A percentile compares a stretch with the other conserved stretches of the same genome.
These are phyloP conservation scores for Myotis brandtii DNA, from an alignment of 2,113 vertebrate species.

Conservation along the genomic window DNA sequence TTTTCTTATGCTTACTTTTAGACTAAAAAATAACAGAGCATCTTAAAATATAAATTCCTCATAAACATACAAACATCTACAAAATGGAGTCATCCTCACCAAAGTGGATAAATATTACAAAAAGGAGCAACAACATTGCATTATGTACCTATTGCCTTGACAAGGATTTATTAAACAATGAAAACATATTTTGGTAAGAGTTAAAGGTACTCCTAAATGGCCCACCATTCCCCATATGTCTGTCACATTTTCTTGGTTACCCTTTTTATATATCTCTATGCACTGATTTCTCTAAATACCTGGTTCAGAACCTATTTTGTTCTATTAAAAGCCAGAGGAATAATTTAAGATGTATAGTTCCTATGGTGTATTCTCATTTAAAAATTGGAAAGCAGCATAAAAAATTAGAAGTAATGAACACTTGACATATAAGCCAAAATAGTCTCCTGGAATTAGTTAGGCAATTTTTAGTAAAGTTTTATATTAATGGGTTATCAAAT, in stretches of 20 bases:
- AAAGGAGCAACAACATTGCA: not conserved
- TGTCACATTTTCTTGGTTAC: not conserved
- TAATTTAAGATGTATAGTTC: not conserved
- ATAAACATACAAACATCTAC: not conserved
- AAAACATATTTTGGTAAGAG: not conserved
- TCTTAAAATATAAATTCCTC: conserved; percentile 38
- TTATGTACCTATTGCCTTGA: not conserved
- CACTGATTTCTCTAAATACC: not conserved
- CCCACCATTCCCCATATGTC: not conserved
- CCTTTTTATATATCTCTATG: not conserved
- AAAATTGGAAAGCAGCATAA: conserved; percentile 1
- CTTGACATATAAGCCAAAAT: not conserved
- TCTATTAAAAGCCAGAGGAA: not conserved
- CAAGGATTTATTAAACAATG: not conserved
- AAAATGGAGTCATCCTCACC: not conserved
- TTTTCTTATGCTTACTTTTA: conserved; percentile 36
- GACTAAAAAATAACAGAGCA: conserved; percentile 34
- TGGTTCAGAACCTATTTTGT: not conserved
- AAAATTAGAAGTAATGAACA: not conserved
- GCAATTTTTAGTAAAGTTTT: conserved; percentile 27
- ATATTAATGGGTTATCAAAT: not conserved
- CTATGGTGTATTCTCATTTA: conserved; percentile 1
- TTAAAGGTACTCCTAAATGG: not conserved
- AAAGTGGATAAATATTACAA: not conserved
- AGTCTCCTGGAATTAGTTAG: conserved; percentile 33